Evolutionary conservation across 2,113 vertebrate species (phyloP), one percentile per base, ranked within the genome.

Genomic region (Sprattus sprattus): DNA sequence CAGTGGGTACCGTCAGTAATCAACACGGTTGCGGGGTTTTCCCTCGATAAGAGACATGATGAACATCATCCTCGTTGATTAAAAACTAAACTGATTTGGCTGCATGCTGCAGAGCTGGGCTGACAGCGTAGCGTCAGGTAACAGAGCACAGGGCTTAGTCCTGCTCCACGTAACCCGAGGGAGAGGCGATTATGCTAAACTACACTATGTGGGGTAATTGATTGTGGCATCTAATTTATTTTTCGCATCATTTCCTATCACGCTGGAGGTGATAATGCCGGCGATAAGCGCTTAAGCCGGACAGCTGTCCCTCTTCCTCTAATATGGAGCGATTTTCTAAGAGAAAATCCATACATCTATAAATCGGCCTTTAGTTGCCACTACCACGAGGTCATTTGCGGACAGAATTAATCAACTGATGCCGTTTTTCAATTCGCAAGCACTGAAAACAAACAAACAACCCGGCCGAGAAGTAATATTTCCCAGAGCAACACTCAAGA

Each of bases 171-270:
- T 47, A 45, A 67, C 84, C 44, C 16, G 45, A 45, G 87, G 54
- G 80, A 82, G 54, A 44, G 25, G 46, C 50, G 88, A 87, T 87
- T 87, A 85, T 57, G 67, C 82, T 87, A 82, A 85, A 49, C 82
- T 84, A 82, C 81, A 49, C 82, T 84, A 87, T 82, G 86, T 84
- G 82, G 86, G 84, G 78, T 80, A 83, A 89, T 85, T 87, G 87
- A 88, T 84, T 87, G 83, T 87, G 87, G 84, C 89, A 87, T 88
- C 86, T 87, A 80, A 85, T 88, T 89, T 88, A 88, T 80, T 82
- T 86, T 84, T 32, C 80, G 32, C 67, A 57, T 64, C 45, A 54
- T 84, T 86, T 84, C 57, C 85, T 25, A 71, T 28, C 25, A 32
- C 13, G 28, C 28, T 39, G 71, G 71, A 78, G 71, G 71, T 78